Base-by-base conservation (phyloP, 1,140 invertebrate species). In the Lanistes nyassanus region DNA sequence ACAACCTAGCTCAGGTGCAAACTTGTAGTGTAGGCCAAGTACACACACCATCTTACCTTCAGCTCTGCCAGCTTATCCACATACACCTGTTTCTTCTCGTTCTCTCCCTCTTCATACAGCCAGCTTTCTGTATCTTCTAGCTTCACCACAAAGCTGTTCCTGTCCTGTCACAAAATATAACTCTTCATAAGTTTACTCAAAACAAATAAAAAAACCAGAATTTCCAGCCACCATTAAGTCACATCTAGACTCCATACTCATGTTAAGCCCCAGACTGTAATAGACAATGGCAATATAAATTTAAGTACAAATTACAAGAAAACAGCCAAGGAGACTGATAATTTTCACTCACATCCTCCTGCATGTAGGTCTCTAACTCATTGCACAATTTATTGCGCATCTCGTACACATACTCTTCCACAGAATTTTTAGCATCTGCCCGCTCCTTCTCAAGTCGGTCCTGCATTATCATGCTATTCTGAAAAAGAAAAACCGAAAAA, bases 381-480 rank as follows among this genome's bases (percentile, higher is more conserved):
- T 94, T 94, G 11, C 90, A 91, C 23, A 98, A 83, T 86, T 97
- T 96, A 36, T 94, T 93, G 72, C 98, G 92, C 86, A 98, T 92
- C 80, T 99, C 97, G 87, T 99, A 99, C 26, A 99, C 95, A 85
- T 98, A 99, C 90, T 99, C 98, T 89, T 99, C 98, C 0, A 99
- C 91, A 6, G 96, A 94, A 90, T 99, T 99, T 83, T 97, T 95
- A 0, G 95, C 96, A 89, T 99, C 97, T 26, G 95, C 93, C 67
- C 96, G 92, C 87, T 98, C 96, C 83, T 98, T 98, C 89, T 99
- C 98, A 84, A 96, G 93, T 78, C 92, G 92, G 88, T 99, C 97
- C 80, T 94, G 93, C 37, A 93, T 92, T 73, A 95, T 93, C 95
- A 98, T 96, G 88, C 95, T 93, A 78, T 92, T 91, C 94, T 95